Conservation (phyloP, 2,888 invertebrate genomes). For the Archips crataeganus region DNA sequence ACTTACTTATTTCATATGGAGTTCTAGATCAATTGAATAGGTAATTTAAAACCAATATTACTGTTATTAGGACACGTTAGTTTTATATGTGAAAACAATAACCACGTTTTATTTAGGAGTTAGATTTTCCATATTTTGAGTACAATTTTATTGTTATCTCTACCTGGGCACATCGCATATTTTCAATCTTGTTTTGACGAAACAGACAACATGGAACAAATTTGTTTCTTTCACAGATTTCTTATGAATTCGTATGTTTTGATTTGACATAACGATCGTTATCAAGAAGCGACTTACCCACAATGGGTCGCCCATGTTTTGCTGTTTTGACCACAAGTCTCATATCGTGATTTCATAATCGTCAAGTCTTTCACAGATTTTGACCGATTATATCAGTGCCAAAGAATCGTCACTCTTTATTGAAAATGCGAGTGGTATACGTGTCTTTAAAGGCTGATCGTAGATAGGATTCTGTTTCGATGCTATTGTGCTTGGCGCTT, state of each 20-base stretch:
- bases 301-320: constrained; percentile 59
- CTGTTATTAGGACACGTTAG: no score
- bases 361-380: constrained; percentile 50
- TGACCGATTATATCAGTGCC: constrained; percentile 59
- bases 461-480: constrained; percentile 73
- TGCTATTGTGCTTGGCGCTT: constrained; percentile 65
- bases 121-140: no score
- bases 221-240: constrained; percentile 11
- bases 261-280: constrained; percentile 47
- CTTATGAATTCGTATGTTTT: constrained; percentile 44
- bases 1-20: no score
- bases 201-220: not conserved
- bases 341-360: constrained; percentile 43
- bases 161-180: not conserved
- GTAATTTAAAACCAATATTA: no score
- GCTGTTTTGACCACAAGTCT: constrained; percentile 67
- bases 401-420: constrained; percentile 56
- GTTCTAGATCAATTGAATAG: no score
- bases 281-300: constrained; percentile 54
- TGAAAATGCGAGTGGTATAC: constrained; percentile 56
- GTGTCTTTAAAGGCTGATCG: constrained; percentile 53
- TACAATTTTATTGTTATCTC: no score
- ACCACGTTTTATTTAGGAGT: no score
- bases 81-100: no score
- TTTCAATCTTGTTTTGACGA: not conserved